Percentiles rank a stretch among this genome's conserved stretches.
These are phyloP conservation scores for Saccostrea cuccullata DNA, from an alignment of 1,140 invertebrate genomes.

Conservation along the genomic window DNA sequence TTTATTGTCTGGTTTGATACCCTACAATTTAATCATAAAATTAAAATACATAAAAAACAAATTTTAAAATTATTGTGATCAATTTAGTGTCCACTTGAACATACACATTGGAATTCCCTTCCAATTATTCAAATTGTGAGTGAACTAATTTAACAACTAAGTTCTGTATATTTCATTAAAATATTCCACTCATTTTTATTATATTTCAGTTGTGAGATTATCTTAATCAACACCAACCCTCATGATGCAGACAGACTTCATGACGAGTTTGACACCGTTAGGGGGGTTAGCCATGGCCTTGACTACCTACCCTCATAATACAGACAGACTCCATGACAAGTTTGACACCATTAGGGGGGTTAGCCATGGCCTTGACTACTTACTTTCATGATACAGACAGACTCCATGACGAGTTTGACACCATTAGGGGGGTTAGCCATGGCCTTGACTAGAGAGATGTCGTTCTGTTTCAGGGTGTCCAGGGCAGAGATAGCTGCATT, in stretches of 20 bases:
- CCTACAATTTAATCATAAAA: constrained; percentile 59
- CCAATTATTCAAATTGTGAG: no score
- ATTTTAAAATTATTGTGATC: no score
- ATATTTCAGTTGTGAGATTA: no score
- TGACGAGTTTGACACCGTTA: constrained; percentile 74
- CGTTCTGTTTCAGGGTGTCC: constrained; percentile 78
- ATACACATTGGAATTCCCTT: no score
- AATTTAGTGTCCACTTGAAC: no score
- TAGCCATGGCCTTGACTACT: constrained; percentile 63
- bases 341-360: constrained; percentile 77
- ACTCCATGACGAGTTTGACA: constrained; percentile 78
- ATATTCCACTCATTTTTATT: no score
- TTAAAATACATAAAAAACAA: not conserved
- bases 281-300: constrained; percentile 75
- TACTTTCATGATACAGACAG: constrained; percentile 77
- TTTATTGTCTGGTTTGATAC: constrained; percentile 76
- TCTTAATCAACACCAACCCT: constrained; percentile 64
- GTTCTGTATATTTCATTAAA: not conserved
- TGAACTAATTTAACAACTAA: no score
- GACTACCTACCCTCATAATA: constrained; percentile 75
- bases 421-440: constrained; percentile 77
- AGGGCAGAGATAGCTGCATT: constrained; percentile 77
- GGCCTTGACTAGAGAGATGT: constrained; percentile 77
- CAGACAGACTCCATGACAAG: constrained; percentile 77
- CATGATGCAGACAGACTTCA: constrained; percentile 78